A percentile compares a stretch with the other conserved stretches of the same genome.
Evolutionary conservation across 2,113 vertebrate genomes (phyloP).

Genomic region (Corapipo altera): DNA sequence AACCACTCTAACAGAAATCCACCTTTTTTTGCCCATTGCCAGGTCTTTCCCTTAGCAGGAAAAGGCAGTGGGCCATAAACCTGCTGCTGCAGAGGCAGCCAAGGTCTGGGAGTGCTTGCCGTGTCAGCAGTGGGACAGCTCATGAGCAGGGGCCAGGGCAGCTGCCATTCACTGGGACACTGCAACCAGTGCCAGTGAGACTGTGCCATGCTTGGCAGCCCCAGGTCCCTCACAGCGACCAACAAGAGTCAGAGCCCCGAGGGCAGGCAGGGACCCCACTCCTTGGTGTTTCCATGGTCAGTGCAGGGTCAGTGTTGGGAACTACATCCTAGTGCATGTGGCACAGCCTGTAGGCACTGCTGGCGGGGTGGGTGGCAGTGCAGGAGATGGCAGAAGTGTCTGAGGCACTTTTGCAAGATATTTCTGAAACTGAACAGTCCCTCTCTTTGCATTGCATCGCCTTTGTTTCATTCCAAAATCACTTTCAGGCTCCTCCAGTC

Average conservation of each 20-base stretch:
- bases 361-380: not conserved
- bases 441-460: conserved; percentile 1
- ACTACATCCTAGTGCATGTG: rapidly evolving
- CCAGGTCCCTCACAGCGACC: rapidly evolving
- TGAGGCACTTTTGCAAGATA: not conserved
- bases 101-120: rapidly evolving
- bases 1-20: not conserved
- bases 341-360: not conserved
- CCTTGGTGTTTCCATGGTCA: not conserved
- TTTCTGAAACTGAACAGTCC: not conserved
- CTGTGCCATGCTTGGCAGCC: rapidly evolving
- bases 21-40: not conserved
- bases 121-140: not conserved
- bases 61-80: not conserved
- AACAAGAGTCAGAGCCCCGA: not conserved
- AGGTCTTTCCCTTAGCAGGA: not conserved
- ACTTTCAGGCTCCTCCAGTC: conserved; percentile 32
- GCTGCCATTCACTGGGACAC: not conserved
- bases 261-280: not conserved
- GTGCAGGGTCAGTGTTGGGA: not conserved
- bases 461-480: conserved; percentile 61
- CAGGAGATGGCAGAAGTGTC: not conserved
- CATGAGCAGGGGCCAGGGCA: rapidly evolving
- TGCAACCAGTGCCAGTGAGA: not conserved
- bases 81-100: rapidly evolving